Base-by-base conservation (phyloP, 1,140 invertebrate species). In the Pseudomyrmex concolor region DNA sequence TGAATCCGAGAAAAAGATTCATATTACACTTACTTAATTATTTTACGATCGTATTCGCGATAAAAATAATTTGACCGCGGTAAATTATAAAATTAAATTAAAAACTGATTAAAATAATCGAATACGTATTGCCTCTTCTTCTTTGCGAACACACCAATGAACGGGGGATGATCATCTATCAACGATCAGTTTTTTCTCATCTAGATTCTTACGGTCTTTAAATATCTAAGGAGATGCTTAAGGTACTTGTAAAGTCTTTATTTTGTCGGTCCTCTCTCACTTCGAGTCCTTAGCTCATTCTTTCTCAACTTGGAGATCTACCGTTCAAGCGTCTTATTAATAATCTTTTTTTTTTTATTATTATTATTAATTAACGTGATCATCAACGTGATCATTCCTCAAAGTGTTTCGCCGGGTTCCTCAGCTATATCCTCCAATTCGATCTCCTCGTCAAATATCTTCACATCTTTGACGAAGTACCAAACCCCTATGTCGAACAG, bases 361-460 rank as follows among this genome's bases (percentile, higher is more conserved):
- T n/a, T n/a, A n/a, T 34, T 34, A 34, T 34, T 34, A 34, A 34
- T 84, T 59, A 78, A 64, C 71, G 64, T 45, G 51, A 66, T 57
- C 67, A 62, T 84, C 63, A 68, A 84, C 34, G 34, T 9, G 67
- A 83, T 13, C 71, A 50, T 51, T 59, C 60, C 83, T 92, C 86
- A 93, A 78, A 92, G 86, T 5, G 90, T 92, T 74, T 94, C 92
- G 9, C 87, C 90, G 34, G 90, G 90, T 13, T 94, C 93, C 72
- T 94, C 92, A 0, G 93, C 86, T 55, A 95, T 95, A 57, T 95
- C 89, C 80, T 95, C 91, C 15, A 95, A 84, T 88, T 95, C 94
- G 17, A 95, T 92, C 85, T 96, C 96, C 87, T 96, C 96, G 86
- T 96, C 96, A 90, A 96, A 97, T 87, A 97, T 96, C 92, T 96